Evolutionary conservation across 2,797 vertebrate species (phyloP), one percentile per base, ranked within the genome.

Genomic region (Tragelaphus eurycerus): DNA sequence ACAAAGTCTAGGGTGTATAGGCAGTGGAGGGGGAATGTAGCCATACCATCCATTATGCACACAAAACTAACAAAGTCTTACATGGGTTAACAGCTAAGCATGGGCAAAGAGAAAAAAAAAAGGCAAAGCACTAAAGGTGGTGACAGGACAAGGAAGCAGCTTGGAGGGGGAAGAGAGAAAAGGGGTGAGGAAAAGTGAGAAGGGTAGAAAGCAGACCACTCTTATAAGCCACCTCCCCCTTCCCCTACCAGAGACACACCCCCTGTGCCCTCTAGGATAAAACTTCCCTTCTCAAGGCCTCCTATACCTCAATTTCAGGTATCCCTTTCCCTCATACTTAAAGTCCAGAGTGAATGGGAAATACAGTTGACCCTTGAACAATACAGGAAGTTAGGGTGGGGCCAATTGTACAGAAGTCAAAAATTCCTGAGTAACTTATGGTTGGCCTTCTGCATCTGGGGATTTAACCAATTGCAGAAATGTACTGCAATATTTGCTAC

Each of bases 161-260:
- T 97, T 89, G 96, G 96, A 31, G 12, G 83, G 82, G 88, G 59
- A 57, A 95, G 82, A 96, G 86, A 95, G 78, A 95, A 96, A 97
- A 97, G 74, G 71, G 89, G 74, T 96, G 93, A 95, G 96, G 93
- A 97, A 94, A 97, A 98, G 86, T 92, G 87, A 97, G 94, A 97
- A 95, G 92, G 93, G 92, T 74, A 96, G 88, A 89, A 97, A 96
- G 93, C 92, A 97, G 90, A 96, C 17, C 89, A 93, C 43, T 84
- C 79, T 94, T 79, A 84, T 5, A 86, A 97, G 86, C 38, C 95
- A 96, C 88, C 86, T 91, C 62, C 89, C 90, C 64, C 43, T 81
- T 84, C 85, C 96, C 94, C 62, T 95, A 86, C 90, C 78, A 96
- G 55, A 95, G 76, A 95, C 19, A 93, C 1, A 84, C 17, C 89